These are phyloP conservation scores for Empidonax traillii DNA, from an alignment of 2,113 vertebrate species.

Conservation along the genomic window DNA sequence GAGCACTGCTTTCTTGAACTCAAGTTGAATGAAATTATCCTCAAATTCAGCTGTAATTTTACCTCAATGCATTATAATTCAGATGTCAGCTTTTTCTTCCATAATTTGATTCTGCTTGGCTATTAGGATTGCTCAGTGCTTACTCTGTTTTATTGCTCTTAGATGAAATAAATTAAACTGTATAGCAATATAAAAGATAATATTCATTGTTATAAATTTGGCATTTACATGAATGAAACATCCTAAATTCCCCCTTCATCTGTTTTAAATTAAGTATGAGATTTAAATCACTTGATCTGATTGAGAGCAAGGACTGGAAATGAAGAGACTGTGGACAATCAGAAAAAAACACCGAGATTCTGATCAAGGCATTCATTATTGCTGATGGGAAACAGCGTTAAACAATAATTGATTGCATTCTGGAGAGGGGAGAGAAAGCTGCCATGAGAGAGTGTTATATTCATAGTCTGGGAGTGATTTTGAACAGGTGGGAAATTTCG, in stretches of 20 bases:
- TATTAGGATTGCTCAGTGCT: conserved; percentile 25
- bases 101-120: conserved; percentile 42
- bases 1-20: neutral
- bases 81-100: conserved; percentile 41
- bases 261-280: conserved; percentile 58
- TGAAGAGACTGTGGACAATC: neutral
- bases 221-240: conserved; percentile 26
- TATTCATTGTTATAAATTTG: conserved; percentile 44
- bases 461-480: neutral
- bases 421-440: neutral
- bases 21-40: conserved; percentile 25
- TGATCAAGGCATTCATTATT: conserved; percentile 22
- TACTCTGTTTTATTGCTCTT: conserved; percentile 51
- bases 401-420: conserved; percentile 21
- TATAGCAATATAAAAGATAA: conserved; percentile 28
- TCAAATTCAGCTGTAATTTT: conserved; percentile 43
- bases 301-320: conserved; percentile 16
- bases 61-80: conserved; percentile 51
- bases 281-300: conserved; percentile 42
- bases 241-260: conserved; percentile 40
- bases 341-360: neutral
- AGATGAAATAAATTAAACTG: conserved; percentile 53
- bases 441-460: neutral
- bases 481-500: neutral
- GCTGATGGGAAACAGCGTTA: neutral